Evolutionary conservation across 2,888 invertebrate genomes (phyloP).

Genomic region (Malacosoma neustria): DNA sequence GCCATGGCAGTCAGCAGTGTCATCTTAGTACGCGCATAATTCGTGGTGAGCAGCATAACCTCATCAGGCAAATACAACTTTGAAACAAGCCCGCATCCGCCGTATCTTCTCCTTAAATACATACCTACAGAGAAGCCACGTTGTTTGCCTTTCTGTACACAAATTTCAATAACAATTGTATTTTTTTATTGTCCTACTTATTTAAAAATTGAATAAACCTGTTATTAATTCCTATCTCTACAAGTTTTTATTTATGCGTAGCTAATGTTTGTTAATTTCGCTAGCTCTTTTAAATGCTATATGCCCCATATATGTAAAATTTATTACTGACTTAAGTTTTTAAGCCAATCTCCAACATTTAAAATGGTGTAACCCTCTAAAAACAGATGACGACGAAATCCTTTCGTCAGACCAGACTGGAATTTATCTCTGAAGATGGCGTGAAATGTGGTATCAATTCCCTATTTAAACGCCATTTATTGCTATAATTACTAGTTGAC

Average conservation of each 20-base stretch:
- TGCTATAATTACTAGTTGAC: too few relatives aligned
- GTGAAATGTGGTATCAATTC: too few relatives aligned
- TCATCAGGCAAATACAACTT: constrained; percentile 61
- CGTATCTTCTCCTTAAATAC: constrained; percentile 57
- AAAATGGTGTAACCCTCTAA: too few relatives aligned
- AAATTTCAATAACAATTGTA: background rate
- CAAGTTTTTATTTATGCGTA: background rate
- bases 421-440: too few relatives aligned
- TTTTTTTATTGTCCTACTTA: background rate
- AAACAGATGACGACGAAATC: too few relatives aligned
- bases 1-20: constrained; percentile 80
- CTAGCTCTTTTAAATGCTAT: too few relatives aligned
- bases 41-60: constrained; percentile 75
- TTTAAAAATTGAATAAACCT: background rate
- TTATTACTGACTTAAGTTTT: too few relatives aligned
- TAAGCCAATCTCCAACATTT: too few relatives aligned
- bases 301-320: too few relatives aligned
- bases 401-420: too few relatives aligned
- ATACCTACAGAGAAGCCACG: constrained; percentile 63
- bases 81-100: constrained; percentile 51
- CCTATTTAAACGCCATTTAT: too few relatives aligned
- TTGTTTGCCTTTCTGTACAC: constrained; percentile 64
- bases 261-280: background rate
- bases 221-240: background rate
- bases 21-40: constrained; percentile 84